Evolutionary conservation across 1,140 invertebrate genomes (phyloP).

Genomic region (Adelges cooleyi): DNA sequence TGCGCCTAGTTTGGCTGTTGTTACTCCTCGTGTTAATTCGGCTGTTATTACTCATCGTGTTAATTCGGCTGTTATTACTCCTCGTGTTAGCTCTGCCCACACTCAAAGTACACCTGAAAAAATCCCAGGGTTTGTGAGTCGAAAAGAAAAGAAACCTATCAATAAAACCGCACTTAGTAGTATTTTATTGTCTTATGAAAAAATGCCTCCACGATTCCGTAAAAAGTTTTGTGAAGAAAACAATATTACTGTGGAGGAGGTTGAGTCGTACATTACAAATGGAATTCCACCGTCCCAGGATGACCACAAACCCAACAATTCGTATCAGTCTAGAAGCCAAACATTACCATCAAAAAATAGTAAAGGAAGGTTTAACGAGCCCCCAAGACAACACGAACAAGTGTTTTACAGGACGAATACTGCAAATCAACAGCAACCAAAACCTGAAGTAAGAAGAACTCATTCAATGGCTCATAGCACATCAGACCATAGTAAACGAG

Average conservation of each 20-base stretch:
- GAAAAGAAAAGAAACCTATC: constrained; percentile 29
- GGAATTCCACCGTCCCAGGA: neutral
- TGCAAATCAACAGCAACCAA: neutral
- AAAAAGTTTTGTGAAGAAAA: constrained; percentile 44
- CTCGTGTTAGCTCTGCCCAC: neutral
- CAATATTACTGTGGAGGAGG: constrained; percentile 29
- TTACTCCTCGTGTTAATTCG: neutral
- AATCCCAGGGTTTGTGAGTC: neutral
- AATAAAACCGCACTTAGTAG: constrained; percentile 35
- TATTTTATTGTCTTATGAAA: constrained; percentile 36
- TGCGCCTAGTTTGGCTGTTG: constrained; percentile 35
- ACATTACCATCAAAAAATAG: constrained; percentile 17
- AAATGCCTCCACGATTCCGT: constrained; percentile 43
- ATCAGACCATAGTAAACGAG: neutral
- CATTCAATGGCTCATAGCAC: neutral
- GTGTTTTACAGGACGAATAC: neutral
- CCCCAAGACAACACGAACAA: constrained; percentile 18
- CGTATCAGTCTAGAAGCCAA: constrained; percentile 14
- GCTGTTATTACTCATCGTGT: too few species aligned
- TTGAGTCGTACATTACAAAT: constrained; percentile 25
- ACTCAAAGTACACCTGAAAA: constrained; percentile 3
- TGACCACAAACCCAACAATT: constrained; percentile 9
- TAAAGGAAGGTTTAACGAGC: constrained; percentile 12
- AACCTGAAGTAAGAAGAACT: constrained; percentile 11
- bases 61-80: constrained; percentile 1